phyloP scores from a whole-genome alignment of 2,113 vertebrate genomes.

The Blennius ocellaris region DNA sequence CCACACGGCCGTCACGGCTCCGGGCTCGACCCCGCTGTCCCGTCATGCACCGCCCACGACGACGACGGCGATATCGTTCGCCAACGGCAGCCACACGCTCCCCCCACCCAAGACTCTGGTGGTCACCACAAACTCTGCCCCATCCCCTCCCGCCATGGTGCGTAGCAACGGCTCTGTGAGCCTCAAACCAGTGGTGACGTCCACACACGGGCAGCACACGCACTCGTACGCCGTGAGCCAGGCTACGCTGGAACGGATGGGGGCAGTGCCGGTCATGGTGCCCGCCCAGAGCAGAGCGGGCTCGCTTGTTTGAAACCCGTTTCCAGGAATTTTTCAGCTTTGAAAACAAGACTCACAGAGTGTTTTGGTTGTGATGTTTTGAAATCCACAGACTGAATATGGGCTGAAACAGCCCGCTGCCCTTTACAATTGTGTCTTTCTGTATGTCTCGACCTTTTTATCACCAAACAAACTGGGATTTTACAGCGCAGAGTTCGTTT shows the following conservation, averaged over 20 bases:
- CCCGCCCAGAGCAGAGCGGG: conserved; percentile 96
- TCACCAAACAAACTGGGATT: conserved; percentile 52
- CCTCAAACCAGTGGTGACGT: conserved; percentile 85
- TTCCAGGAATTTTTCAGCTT: conserved; percentile 4
- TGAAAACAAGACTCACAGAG: conserved; percentile 28
- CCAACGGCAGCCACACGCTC: conserved; percentile 89
- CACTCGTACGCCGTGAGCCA: conserved; percentile 93
- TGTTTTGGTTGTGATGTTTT: conserved; percentile 38
- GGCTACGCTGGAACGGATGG: conserved; percentile 93
- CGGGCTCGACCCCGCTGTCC: conserved; percentile 65
- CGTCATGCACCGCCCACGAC: conserved; percentile 62
- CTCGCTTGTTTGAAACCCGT: conserved; percentile 89
- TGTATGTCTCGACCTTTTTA: conserved; percentile 51
- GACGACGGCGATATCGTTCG: conserved; percentile 35
- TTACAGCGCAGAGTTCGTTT: conserved; percentile 68
- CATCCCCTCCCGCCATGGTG: conserved; percentile 85
- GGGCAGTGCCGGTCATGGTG: conserved; percentile 96
- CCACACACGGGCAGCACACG: conserved; percentile 85
- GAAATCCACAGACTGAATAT: conserved; percentile 39
- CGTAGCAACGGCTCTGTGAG: conserved; percentile 91
- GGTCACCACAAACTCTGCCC: conserved; percentile 93
- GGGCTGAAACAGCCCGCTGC: conserved; percentile 66
- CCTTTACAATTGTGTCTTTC: conserved; percentile 71
- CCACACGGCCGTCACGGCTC: conserved; percentile 53
- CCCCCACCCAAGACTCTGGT: conserved; percentile 94